Evolutionary conservation across 2,888 invertebrate genomes (phyloP), one percentile per base, ranked within the genome.

Genomic region (Podotricha telesiphe): DNA sequence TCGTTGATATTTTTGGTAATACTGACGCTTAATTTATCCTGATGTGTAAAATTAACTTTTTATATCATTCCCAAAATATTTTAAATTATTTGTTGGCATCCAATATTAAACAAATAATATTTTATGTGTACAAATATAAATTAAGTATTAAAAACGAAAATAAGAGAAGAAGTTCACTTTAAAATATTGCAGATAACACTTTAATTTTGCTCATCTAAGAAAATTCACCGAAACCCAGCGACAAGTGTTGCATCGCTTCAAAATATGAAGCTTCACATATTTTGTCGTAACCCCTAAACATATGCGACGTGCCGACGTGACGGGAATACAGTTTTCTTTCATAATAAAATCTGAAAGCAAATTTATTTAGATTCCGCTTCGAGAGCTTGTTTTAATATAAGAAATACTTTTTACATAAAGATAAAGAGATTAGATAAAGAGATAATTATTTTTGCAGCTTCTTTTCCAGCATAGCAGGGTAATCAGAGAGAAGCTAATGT

Each of bases 181-280:
- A 55, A 47, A 65, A 62, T 15, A 34, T 62, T 51, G 69, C 34
- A 65, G 61, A 22, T 51, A 67, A 56, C 68, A 68, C 61, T 70
- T 65, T 68, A 71, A 68, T 73, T 71, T 61, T 69, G 51, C 66
- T 61, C 70, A 58, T 53, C 69, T 72, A 61, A 65, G 65, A 70
- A 72, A 69, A 74, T 73, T 68, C 68, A 34, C 48, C 51, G 61
- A 50, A 69, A 68, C 71, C 70, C 45, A 69, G 70, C 72, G 70
- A 74, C 74, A 73, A 65, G 69, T 67, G 67, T 50, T 61, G 67
- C 73, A 71, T 63, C 67, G 68, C 56, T 53, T 67, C 73, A n/a
- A 71, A 73, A 71, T 68, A 53, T 64, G 71, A 72, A 73, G 59
- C 70, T 74, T 64, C 56, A n/a, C 63, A 53, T 68, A 50, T 67